Percentiles rank a stretch among this genome's conserved stretches.
Evolutionary conservation across 2,113 vertebrate species (phyloP).

Genomic region (Phainopepla nitens): DNA sequence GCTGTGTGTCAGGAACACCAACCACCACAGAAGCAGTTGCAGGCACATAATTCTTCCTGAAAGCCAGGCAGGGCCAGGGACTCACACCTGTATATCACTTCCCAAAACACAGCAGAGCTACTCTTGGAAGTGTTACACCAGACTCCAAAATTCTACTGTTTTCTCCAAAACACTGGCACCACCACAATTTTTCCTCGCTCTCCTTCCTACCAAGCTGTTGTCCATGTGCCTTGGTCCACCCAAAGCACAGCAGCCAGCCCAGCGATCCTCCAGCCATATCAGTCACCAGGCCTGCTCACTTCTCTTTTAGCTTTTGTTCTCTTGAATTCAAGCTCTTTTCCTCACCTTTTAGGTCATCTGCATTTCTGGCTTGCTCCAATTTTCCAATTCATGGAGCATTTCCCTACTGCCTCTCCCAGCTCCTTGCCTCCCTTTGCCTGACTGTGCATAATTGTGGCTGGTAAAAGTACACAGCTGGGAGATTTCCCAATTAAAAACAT

Average conservation of each 20-base stretch:
- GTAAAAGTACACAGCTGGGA: not conserved
- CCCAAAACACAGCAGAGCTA: not conserved
- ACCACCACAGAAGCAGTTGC: rapidly evolving
- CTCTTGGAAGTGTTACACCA: not conserved
- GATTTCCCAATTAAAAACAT: not conserved
- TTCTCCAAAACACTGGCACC: not conserved
- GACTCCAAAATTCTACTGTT: not conserved
- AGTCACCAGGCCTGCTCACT: not conserved
- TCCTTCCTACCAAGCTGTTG: not conserved
- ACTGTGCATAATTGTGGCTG: not conserved
- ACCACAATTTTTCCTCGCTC: not conserved
- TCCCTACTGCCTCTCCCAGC: not conserved
- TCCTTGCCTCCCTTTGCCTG: not conserved
- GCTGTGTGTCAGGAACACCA: not conserved
- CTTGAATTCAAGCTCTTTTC: not conserved
- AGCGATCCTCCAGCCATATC: not conserved
- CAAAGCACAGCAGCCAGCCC: not conserved
- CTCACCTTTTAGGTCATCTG: not conserved
- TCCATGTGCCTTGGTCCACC: not conserved
- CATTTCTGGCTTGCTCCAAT: not conserved
- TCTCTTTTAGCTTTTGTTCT: not conserved
- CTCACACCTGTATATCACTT: rapidly evolving
- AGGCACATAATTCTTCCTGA: not conserved
- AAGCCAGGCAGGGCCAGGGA: not conserved
- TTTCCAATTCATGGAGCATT: rapidly evolving